Evolutionary conservation across 53 echinoderm and acorn worm genomes (phyloP), one percentile per base, ranked within the genome.

Genomic region (Apostichopus leukothele): DNA sequence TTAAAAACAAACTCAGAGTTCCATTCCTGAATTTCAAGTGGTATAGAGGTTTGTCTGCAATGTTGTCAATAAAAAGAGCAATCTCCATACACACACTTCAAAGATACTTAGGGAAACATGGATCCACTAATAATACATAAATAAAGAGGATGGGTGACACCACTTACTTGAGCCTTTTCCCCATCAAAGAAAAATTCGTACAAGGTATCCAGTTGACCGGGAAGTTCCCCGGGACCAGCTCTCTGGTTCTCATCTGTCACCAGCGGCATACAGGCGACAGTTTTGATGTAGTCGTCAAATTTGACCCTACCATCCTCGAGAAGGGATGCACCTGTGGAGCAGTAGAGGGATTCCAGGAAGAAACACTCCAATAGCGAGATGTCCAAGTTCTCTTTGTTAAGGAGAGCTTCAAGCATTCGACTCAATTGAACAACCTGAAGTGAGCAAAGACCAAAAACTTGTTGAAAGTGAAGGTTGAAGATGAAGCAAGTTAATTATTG

Each of bases 301-400:
- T 98, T 98, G 88, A 93, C 75, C 13, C 89, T 80, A 53, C 98
- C 93, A 39, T 98, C 98, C 81, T 98, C 95, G 21, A 98, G 80
- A 5, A 98, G 98, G 25, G 96, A 89, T 9, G 93, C 98, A 1
- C 98, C 98, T 22, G 93, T 79, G 55, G 98, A 98, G 93, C 98
- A 98, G 86, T 96, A 96, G 52, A 98, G 91, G 76, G 98, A 94
- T 76, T 98, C 93, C 74, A 96, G 75, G 96, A 98, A 98, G 89
- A 91, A 91, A 74, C 92, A 90, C 68, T 98, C 98, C 73, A 98
- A 73, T 86, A 96, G 89, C n/a, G 94, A 93, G 4, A 89, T 78
- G 57, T 94, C 94, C 1, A 75, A 25, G n/a, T 76, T 53, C 74
- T 97, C 98, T 80, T 94, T 94, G 87, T 89, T 84, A 55, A 97